Percentiles rank a stretch among this genome's conserved stretches.
These are phyloP conservation scores for Slavum lentiscoides DNA, from an alignment of 2,888 invertebrate species.

Conservation along the genomic window DNA sequence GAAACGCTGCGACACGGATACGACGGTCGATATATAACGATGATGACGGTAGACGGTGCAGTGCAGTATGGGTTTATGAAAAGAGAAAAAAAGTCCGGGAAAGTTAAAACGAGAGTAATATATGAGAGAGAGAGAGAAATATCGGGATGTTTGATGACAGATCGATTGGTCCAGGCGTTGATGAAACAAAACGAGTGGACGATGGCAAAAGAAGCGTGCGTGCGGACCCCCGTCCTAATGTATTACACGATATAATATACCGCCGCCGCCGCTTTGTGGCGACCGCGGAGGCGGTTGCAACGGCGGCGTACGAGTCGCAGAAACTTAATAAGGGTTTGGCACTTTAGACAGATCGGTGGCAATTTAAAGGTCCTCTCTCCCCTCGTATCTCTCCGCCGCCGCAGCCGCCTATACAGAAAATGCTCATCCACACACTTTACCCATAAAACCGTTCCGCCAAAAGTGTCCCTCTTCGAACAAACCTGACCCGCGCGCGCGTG, in stretches of 20 bases:
- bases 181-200: conserved; percentile 23
- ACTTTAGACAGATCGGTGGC: conserved; percentile 53
- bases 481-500: neutral
- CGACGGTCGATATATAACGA: neutral
- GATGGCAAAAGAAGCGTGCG: conserved; percentile 11
- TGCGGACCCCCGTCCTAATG: conserved; percentile 13
- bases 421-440: neutral
- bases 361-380: conserved; percentile 39
- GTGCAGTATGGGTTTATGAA: neutral
- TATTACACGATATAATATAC: conserved; percentile 13
- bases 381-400: neutral
- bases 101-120: neutral
- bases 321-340: conserved; percentile 53
- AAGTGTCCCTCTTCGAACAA: conserved; percentile 1
- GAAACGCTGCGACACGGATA: neutral
- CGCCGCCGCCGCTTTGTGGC: neutral
- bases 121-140: neutral
- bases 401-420: conserved; percentile 2
- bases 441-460: neutral
- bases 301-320: conserved; percentile 33
- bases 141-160: conserved; percentile 39
- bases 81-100: neutral
- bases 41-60: neutral
- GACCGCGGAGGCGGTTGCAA: neutral
- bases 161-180: conserved; percentile 48